phyloP scores from a whole-genome alignment of 2,888 invertebrate genomes.

The Aromia moschata region DNA sequence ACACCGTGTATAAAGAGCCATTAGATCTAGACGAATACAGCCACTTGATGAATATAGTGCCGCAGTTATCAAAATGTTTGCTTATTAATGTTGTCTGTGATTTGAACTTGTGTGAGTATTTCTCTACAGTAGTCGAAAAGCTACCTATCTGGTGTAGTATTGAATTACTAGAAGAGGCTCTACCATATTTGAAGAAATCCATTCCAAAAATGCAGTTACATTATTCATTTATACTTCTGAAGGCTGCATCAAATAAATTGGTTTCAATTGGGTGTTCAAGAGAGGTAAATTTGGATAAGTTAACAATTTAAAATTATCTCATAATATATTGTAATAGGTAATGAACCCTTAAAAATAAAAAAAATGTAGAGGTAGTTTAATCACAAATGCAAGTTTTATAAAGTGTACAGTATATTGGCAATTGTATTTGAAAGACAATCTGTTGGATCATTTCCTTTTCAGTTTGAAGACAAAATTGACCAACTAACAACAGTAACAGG shows the following conservation, averaged over 20 bases:
- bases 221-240: constrained; percentile 42
- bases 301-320: too few species aligned
- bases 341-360: too few species aligned
- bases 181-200: constrained; percentile 48
- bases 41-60: constrained; percentile 54
- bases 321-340: too few species aligned
- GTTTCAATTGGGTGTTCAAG: constrained; percentile 22
- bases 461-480: constrained; percentile 46
- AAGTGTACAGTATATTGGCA: too few species aligned
- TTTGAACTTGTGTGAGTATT: constrained; percentile 46
- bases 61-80: constrained; percentile 55
- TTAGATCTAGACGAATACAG: constrained; percentile 48
- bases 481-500: constrained; percentile 42
- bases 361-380: too few species aligned
- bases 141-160: constrained; percentile 43
- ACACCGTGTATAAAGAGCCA: constrained; percentile 51
- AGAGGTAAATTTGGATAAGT: constrained; percentile 30
- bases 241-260: constrained; percentile 36
- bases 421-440: too few species aligned
- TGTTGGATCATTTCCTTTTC: constrained; percentile 18
- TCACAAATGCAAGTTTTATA: too few species aligned
- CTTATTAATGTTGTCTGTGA: constrained; percentile 49
- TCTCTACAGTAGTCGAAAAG: constrained; percentile 43
- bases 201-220: constrained; percentile 43
- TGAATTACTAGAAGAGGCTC: constrained; percentile 51